phyloP scores from a whole-genome alignment of 2,888 invertebrate species.

The Drosophila rubida region DNA sequence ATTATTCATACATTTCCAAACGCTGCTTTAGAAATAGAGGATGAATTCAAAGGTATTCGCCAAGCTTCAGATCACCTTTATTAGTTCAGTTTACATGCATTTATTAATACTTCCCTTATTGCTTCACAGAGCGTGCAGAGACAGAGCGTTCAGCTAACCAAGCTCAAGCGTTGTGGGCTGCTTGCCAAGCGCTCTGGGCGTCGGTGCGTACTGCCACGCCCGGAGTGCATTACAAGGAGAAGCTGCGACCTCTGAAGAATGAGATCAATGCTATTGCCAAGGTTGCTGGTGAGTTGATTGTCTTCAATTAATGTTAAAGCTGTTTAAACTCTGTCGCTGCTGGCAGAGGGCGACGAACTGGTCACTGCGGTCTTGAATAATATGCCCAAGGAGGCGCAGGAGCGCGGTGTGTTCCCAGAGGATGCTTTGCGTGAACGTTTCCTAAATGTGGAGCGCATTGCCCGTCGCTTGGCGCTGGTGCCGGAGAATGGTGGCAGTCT shows the following conservation, averaged over 20 bases:
- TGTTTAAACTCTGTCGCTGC: background rate
- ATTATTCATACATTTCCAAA: conserved; percentile 21
- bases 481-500: conserved; percentile 95
- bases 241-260: conserved; percentile 87
- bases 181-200: conserved; percentile 94
- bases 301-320: accelerated
- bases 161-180: conserved; percentile 96
- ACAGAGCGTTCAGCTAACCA: conserved; percentile 91
- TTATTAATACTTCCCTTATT: background rate
- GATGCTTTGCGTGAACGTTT: conserved; percentile 94
- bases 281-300: conserved; percentile 88
- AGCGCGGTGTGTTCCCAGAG: conserved; percentile 95
- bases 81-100: background rate
- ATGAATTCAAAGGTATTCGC: conserved; percentile 83
- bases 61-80: background rate
- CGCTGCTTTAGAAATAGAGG: conserved; percentile 84
- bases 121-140: conserved; percentile 88
- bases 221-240: conserved; percentile 86
- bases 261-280: conserved; percentile 91
- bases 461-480: conserved; percentile 93
- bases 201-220: conserved; percentile 89
- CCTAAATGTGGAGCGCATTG: conserved; percentile 91
- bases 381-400: conserved; percentile 91
- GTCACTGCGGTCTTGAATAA: conserved; percentile 91
- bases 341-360: conserved; percentile 90